These are phyloP conservation scores for Nannoperca obscura DNA, from an alignment of 2,797 vertebrate genomes.

Conservation along the genomic window DNA sequence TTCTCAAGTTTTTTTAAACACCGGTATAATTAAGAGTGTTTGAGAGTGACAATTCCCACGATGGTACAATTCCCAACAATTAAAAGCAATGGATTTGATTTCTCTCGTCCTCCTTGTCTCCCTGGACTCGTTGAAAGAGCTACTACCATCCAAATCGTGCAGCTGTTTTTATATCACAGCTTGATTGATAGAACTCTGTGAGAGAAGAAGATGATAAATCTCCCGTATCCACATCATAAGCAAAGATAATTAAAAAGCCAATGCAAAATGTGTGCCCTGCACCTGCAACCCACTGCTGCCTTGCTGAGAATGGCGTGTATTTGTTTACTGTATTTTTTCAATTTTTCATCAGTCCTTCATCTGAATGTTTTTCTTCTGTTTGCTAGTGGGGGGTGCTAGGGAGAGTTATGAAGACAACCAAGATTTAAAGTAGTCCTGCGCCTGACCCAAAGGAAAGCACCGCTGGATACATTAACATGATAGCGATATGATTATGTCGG, in stretches of 20 bases:
- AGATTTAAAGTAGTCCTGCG: slow-evolving; percentile 75
- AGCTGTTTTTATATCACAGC: slow-evolving; percentile 20
- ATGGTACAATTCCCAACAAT: slow-evolving; percentile 57
- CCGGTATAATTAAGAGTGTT: slow-evolving; percentile 72
- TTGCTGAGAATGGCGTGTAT: slow-evolving; percentile 33
- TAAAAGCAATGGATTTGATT: slow-evolving; percentile 50
- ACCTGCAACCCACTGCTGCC: slow-evolving; percentile 36
- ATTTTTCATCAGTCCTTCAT: slow-evolving; percentile 66
- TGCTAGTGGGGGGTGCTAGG: slow-evolving; percentile 47
- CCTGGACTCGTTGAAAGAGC: slow-evolving; percentile 37
- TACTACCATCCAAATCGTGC: slow-evolving; percentile 24
- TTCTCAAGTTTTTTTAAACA: slow-evolving; percentile 65
- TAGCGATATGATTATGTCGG: slow-evolving; percentile 84
- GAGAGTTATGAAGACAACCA: slow-evolving; percentile 71
- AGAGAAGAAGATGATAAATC: slow-evolving; percentile 60
- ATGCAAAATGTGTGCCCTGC: slow-evolving; percentile 30
- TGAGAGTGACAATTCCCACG: slow-evolving; percentile 61
- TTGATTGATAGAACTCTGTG: slow-evolving; percentile 58
- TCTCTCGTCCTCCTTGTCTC: slow-evolving; percentile 29
- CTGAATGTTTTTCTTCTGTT: slow-evolving; percentile 55
- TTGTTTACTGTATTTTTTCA: slow-evolving; percentile 62
- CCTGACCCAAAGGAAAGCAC: slow-evolving; percentile 73
- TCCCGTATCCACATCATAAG: slow-evolving; percentile 48
- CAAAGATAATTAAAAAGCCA: slow-evolving; percentile 67
- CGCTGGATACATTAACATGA: slow-evolving; percentile 80